Evolutionary conservation across 2,888 invertebrate genomes (phyloP), one percentile per base, ranked within the genome.

Genomic region (Spodoptera littoralis): DNA sequence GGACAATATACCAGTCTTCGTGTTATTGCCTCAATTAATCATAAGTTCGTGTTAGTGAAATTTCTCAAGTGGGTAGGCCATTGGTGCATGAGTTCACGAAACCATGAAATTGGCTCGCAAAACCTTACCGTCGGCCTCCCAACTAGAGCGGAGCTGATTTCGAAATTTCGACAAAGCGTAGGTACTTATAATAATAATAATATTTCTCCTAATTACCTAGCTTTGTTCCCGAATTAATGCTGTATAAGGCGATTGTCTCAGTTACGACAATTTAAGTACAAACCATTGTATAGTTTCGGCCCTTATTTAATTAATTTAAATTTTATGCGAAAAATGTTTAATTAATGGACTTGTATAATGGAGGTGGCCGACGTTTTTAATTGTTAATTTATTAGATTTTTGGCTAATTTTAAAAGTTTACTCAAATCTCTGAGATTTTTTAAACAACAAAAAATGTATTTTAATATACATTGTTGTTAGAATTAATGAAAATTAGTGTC

Each of bases 1-100:
- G 82, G 87, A 89, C 88, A 88, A 89, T 88, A 84, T 90, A 85
- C 82, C 86, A 88, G 87, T 87, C 87, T 88, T 88, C 90, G 86
- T 89, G 88, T 90, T 92, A 94, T 93, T 93, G 89, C 91, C 84
- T 86, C 91, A 92, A 94, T 94, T 94, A 94, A 94, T 94, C 94
- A 94, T 92, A 94, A 94, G 87, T 94, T 93, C 90, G 91, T 89
- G 90, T 89, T 91, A 92, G 91, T 92, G 91, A 92, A 93, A 94
- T 93, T 93, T 90, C 91, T 90, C 90, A 85, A 84, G 89, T 86
- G 86, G 86, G 61, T 71, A 63, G 83, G 76, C 91, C 89, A 92
- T 87, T 89, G 90, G 92, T 92, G 92, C 92, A 92, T 88, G 88
- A 89, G 92, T 83, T 89, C 94, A 92, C 81, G 88, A 89, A 91